Evolutionary conservation across 2,113 vertebrate genomes (phyloP).

Genomic region (Catharus minimus): DNA sequence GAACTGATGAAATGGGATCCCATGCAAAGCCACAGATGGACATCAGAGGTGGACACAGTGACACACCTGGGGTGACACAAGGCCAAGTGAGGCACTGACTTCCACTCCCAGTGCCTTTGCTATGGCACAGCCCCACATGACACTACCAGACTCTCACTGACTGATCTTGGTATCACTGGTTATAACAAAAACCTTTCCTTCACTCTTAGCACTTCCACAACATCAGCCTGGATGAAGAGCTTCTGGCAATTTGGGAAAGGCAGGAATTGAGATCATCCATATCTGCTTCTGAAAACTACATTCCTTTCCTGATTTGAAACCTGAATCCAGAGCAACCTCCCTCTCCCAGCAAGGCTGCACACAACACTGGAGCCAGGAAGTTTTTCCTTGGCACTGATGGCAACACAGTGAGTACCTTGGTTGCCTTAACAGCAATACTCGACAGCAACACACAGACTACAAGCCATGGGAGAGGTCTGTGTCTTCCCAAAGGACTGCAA

Average conservation of each 20-base stretch:
- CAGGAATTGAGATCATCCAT: not conserved
- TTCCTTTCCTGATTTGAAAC: not conserved
- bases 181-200: not conserved
- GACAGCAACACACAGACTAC: not conserved
- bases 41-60: not conserved
- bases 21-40: not conserved
- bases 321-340: not conserved
- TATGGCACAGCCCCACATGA: not conserved
- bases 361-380: not conserved
- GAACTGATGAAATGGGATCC: not conserved
- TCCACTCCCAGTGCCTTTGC: not conserved
- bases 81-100: not conserved
- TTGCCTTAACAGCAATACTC: not conserved
- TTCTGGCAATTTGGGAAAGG: not conserved
- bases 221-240: not conserved
- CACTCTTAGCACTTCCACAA: not conserved
- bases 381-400: not conserved
- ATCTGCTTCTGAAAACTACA: not conserved
- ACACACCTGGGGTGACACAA: not conserved
- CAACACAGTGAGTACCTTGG: rapidly evolving
- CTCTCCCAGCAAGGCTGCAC: rapidly evolving
- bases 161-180: not conserved
- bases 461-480: not conserved
- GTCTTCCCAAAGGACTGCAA: not conserved
- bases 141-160: not conserved